Percentiles rank a stretch among this genome's conserved stretches.
Evolutionary conservation across 2,113 vertebrate genomes (phyloP).

Genomic region (Hylia prasina): DNA sequence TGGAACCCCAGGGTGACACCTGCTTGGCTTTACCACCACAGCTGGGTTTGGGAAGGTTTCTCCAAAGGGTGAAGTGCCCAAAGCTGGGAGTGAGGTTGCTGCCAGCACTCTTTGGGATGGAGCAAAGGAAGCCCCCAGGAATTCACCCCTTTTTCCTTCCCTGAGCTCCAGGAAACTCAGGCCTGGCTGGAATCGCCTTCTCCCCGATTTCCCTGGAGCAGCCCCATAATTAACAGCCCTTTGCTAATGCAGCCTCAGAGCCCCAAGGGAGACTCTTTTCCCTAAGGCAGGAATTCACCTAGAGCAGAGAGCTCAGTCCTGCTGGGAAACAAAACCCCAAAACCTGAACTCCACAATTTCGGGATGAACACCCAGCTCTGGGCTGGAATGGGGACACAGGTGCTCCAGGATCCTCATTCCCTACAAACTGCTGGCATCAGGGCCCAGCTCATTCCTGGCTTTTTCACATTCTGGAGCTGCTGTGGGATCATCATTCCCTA

Average conservation of each 20-base stretch:
- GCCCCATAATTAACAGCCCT: background rate
- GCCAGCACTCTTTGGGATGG: background rate
- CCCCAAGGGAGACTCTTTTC: background rate
- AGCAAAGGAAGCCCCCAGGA: background rate
- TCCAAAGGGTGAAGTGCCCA: background rate
- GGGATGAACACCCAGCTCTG: fast-evolving
- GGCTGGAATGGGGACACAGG: background rate
- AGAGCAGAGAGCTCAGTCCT: background rate
- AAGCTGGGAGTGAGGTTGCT: background rate
- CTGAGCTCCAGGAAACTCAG: background rate
- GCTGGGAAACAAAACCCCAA: background rate
- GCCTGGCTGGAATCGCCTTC: background rate
- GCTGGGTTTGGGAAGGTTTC: background rate
- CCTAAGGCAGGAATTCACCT: background rate
- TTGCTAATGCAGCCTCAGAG: background rate
- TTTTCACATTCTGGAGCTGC: background rate
- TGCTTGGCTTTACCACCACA: background rate
- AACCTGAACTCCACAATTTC: no score
- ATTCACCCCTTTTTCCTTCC: background rate
- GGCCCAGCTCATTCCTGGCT: background rate
- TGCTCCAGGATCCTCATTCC: background rate
- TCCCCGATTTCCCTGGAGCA: no score
- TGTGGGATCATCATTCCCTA: background rate
- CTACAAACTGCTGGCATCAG: background rate
- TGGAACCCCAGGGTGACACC: background rate